phyloP scores from a whole-genome alignment of 2,888 invertebrate genomes.

The Ophion obscuratus region DNA sequence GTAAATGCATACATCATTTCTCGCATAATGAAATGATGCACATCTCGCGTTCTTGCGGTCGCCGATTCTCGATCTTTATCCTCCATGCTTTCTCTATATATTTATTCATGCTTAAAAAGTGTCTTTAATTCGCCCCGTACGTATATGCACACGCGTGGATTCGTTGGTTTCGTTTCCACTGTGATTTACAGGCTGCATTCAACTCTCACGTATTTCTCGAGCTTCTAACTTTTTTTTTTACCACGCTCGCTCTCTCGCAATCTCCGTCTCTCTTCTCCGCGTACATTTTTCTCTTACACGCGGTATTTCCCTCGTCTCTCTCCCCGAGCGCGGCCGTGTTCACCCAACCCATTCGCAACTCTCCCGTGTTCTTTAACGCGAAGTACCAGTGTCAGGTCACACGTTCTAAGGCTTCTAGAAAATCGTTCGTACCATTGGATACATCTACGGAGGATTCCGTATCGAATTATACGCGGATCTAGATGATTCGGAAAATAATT shows the following conservation, averaged over 20 bases:
- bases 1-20: slow-evolving; percentile 59
- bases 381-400: slow-evolving; percentile 58
- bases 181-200: slow-evolving; percentile 59
- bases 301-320: slow-evolving; percentile 16
- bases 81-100: slow-evolving; percentile 13
- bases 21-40: slow-evolving; percentile 68
- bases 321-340: not conserved
- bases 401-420: slow-evolving; percentile 61
- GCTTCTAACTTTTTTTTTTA: slow-evolving; percentile 33
- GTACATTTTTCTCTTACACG: slow-evolving; percentile 47
- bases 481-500: too few species aligned
- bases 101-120: slow-evolving; percentile 3
- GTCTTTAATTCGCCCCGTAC: slow-evolving; percentile 35
- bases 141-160: slow-evolving; percentile 29
- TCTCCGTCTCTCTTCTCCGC: slow-evolving; percentile 26
- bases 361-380: slow-evolving; percentile 52
- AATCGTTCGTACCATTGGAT: slow-evolving; percentile 45
- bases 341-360: slow-evolving; percentile 42
- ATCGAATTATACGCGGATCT: not conserved
- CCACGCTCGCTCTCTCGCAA: slow-evolving; percentile 19
- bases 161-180: slow-evolving; percentile 51
- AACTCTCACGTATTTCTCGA: slow-evolving; percentile 54
- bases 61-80: slow-evolving; percentile 28
- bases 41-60: slow-evolving; percentile 40
- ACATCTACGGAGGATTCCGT: slow-evolving; percentile 6